Conservation (phyloP, 2,888 invertebrate genomes). For the Autographa pulchrina region DNA sequence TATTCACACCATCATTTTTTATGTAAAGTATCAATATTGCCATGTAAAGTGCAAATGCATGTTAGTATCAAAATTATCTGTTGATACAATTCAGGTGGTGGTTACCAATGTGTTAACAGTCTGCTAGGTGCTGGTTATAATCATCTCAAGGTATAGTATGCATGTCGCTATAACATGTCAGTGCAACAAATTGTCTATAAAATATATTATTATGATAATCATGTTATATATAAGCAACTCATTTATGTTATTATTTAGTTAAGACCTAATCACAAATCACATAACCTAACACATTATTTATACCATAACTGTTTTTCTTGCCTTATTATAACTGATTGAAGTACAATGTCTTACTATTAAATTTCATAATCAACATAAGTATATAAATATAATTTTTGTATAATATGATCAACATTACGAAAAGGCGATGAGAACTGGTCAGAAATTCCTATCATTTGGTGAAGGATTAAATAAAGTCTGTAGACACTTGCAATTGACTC, state of each 20-base stretch:
- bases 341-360: no score
- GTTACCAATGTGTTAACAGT: constrained; percentile 41
- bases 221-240: not conserved
- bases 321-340: no score
- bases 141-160: constrained; percentile 44
- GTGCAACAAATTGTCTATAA: constrained; percentile 11
- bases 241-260: not conserved
- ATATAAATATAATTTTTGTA: no score
- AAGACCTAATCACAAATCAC: not conserved
- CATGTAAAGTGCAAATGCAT: not conserved
- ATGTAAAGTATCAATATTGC: not conserved
- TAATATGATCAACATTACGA: no score
- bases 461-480: not conserved
- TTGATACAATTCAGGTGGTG: constrained; percentile 29
- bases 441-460: not conserved
- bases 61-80: constrained; percentile 39
- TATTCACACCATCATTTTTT: not conserved
- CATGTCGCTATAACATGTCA: constrained; percentile 38
- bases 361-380: no score
- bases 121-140: constrained; percentile 19
- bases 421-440: no score
- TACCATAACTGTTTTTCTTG: no score
- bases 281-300: no score
- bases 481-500: constrained; percentile 42
- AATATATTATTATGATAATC: constrained; percentile 12